Evolutionary conservation across 2,888 invertebrate genomes (phyloP).

Genomic region (Heptascelio sp.): DNA sequence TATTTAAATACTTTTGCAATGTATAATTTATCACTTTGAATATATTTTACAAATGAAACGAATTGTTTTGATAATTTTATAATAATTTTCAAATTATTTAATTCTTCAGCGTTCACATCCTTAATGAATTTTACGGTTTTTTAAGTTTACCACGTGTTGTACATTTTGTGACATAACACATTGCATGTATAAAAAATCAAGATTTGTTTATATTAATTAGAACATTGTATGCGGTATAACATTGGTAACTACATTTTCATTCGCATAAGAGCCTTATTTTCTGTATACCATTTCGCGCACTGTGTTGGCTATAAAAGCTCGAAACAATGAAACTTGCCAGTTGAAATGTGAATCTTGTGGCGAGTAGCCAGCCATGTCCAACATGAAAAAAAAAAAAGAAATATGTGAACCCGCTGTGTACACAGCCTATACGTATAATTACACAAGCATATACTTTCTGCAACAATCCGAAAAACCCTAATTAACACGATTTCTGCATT

Average conservation of each 20-base stretch:
- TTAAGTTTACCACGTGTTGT: slow-evolving; percentile 43
- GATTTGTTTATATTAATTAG: slow-evolving; percentile 60
- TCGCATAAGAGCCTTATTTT: slow-evolving; percentile 43
- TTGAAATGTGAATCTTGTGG: slow-evolving; percentile 76
- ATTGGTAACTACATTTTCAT: slow-evolving; percentile 65
- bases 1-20: too few relatives aligned
- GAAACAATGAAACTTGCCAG: slow-evolving; percentile 73
- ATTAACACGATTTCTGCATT: slow-evolving; percentile 54
- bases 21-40: too few relatives aligned
- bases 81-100: too few relatives aligned
- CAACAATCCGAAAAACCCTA: slow-evolving; percentile 55
- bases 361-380: slow-evolving; percentile 72
- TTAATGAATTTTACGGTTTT: slow-evolving; percentile 54
- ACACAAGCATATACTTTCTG: slow-evolving; percentile 19
- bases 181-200: slow-evolving; percentile 39
- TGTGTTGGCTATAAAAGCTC: slow-evolving; percentile 71
- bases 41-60: too few relatives aligned
- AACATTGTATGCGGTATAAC: slow-evolving; percentile 55
- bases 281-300: slow-evolving; percentile 45
- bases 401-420: slow-evolving; percentile 48
- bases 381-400: slow-evolving; percentile 63
- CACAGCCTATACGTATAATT: slow-evolving; percentile 46
- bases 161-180: slow-evolving; percentile 35
- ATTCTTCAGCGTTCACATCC: too few relatives aligned
- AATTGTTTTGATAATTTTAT: too few relatives aligned